These are phyloP conservation scores for Aplysia californica DNA, from an alignment of 1,140 invertebrate species.

Conservation along the genomic window DNA sequence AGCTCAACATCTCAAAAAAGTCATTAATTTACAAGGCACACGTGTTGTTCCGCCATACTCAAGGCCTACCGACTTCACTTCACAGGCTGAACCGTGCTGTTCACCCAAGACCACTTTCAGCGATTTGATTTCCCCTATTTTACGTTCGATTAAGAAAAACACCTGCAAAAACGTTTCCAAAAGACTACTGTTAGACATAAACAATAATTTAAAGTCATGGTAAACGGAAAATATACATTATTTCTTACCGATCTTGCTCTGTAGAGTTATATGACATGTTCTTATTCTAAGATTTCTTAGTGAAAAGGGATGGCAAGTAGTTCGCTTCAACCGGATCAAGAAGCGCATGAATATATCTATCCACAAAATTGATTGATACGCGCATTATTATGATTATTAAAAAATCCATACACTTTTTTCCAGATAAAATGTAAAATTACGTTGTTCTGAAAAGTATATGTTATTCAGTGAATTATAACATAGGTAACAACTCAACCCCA, in stretches of 20 bases:
- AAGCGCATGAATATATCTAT: background rate
- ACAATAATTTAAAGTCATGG: too few species aligned
- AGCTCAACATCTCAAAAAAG: too few species aligned
- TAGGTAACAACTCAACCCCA: background rate
- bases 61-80: too few species aligned
- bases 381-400: background rate
- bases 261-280: conserved; percentile 61
- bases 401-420: background rate
- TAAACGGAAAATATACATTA: too few species aligned
- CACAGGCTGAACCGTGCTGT: too few species aligned
- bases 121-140: too few species aligned
- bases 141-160: too few species aligned
- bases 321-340: background rate
- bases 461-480: background rate
- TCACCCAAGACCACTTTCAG: too few species aligned
- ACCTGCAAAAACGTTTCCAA: too few species aligned
- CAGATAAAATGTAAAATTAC: background rate
- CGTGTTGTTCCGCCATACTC: too few species aligned
- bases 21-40: too few species aligned
- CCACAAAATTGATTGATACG: background rate
- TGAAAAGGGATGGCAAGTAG: conserved; percentile 51
- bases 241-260: conserved; percentile 56
- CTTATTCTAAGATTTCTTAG: conserved; percentile 51
- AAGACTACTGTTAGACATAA: too few species aligned
- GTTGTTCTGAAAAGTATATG: background rate